Conservation (phyloP, 2,888 invertebrate genomes). For the Polietes domitor region DNA sequence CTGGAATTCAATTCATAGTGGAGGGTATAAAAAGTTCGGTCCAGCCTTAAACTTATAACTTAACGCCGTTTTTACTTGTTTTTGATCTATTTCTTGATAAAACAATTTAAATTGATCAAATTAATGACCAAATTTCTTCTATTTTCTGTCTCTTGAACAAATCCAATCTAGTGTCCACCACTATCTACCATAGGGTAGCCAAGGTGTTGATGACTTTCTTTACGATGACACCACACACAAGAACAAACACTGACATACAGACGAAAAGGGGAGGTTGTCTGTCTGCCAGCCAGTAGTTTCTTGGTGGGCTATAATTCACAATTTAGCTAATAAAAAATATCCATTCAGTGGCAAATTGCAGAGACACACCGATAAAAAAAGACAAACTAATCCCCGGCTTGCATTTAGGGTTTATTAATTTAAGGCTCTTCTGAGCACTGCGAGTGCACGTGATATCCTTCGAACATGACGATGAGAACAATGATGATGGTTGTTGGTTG, state of each 20-base stretch:
- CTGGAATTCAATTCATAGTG: too few species aligned
- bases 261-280: constrained; percentile 14
- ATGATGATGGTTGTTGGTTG: constrained; percentile 1
- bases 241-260: neutral
- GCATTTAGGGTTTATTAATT: constrained; percentile 44
- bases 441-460: constrained; percentile 8
- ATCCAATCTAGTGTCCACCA: too few species aligned
- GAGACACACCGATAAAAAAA: neutral
- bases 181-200: neutral
- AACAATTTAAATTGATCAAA: too few species aligned
- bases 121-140: too few species aligned
- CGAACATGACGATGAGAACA: constrained; percentile 25
- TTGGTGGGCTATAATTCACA: constrained; percentile 14
- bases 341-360: neutral
- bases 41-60: too few species aligned
- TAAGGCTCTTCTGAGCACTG: neutral
- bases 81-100: too few species aligned
- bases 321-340: constrained; percentile 48
- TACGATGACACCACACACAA: neutral
- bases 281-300: neutral
- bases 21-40: too few species aligned
- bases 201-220: constrained; percentile 42
- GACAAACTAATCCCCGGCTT: constrained; percentile 1
- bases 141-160: too few species aligned
- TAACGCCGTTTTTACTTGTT: too few species aligned